phyloP scores from a whole-genome alignment of 2,888 invertebrate genomes.

The Cataglyphis altisquamis region DNA sequence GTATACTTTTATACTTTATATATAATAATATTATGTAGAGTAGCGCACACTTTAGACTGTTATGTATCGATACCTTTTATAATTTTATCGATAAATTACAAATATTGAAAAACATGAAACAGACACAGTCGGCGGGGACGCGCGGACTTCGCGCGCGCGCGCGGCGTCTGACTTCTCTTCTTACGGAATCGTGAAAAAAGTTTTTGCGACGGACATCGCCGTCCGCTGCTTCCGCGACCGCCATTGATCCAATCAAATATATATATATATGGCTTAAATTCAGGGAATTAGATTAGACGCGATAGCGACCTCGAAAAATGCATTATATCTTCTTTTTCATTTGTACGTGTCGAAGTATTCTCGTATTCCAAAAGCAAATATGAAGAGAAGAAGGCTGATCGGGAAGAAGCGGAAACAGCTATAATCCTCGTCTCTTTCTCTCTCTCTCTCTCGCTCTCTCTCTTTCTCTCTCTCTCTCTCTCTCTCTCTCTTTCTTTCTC shows the following conservation, averaged over 20 bases:
- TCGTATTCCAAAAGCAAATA: conserved; percentile 2
- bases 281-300: background rate
- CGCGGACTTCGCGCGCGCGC: conserved; percentile 69
- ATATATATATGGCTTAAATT: background rate
- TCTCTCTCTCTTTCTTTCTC: background rate
- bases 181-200: conserved; percentile 69
- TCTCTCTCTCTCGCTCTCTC: background rate
- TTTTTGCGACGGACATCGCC: conserved; percentile 48
- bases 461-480: conserved; percentile 22
- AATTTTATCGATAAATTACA: conserved; percentile 86
- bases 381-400: background rate
- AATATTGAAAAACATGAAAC: conserved; percentile 86
- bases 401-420: conserved; percentile 51
- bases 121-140: conserved; percentile 82
- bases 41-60: conserved; percentile 86
- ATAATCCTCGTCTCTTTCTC: conserved; percentile 29
- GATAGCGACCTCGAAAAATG: conserved; percentile 16
- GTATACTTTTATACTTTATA: conserved; percentile 85
- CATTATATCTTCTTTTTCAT: conserved; percentile 6
- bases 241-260: background rate
- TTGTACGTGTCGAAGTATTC: conserved; percentile 24
- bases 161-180: conserved; percentile 64
- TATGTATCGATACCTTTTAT: conserved; percentile 85
- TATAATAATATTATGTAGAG: conserved; percentile 86
- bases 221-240: conserved; percentile 55